Conservation (phyloP, 2,797 vertebrate genomes). For the Dallia pectoralis region DNA sequence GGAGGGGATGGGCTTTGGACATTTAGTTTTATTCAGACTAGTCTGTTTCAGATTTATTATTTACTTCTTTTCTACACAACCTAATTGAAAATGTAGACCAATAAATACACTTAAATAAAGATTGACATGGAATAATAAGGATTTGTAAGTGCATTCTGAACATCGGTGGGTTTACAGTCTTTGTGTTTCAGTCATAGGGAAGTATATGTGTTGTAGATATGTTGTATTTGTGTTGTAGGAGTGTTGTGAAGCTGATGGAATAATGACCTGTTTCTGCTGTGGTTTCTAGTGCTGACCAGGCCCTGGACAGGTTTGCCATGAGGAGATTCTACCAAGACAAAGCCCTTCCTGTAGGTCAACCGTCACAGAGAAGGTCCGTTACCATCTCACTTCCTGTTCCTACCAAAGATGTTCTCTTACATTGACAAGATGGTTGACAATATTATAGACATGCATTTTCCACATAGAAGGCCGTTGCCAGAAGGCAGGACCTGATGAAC, state of each 20-base stretch:
- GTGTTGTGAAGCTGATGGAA: background rate
- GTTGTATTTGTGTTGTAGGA: background rate
- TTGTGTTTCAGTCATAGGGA: background rate
- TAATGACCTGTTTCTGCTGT: constrained; percentile 9
- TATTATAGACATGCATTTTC: no score
- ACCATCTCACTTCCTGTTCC: constrained; percentile 32
- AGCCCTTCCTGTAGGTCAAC: constrained; percentile 89
- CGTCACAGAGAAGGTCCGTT: constrained; percentile 90
- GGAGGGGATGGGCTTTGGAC: background rate
- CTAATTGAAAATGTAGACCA: background rate
- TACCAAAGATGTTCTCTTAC: background rate
- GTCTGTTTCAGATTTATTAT: background rate
- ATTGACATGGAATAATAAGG: background rate
- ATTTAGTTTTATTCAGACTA: background rate
- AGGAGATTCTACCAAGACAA: constrained; percentile 97
- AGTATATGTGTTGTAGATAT: background rate
- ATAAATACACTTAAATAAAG: background rate
- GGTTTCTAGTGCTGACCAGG: constrained; percentile 85
- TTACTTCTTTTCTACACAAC: background rate
- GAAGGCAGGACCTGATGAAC: no score
- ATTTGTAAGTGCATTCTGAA: background rate
- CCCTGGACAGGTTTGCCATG: constrained; percentile 96
- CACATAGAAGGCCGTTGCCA: no score
- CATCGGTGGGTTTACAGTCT: no score
- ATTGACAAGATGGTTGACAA: no score